A percentile compares a stretch with the other conserved stretches of the same genome.
These are phyloP conservation scores for Tetraodon nigroviridis DNA, from an alignment of 2,113 vertebrate genomes.

Conservation along the genomic window DNA sequence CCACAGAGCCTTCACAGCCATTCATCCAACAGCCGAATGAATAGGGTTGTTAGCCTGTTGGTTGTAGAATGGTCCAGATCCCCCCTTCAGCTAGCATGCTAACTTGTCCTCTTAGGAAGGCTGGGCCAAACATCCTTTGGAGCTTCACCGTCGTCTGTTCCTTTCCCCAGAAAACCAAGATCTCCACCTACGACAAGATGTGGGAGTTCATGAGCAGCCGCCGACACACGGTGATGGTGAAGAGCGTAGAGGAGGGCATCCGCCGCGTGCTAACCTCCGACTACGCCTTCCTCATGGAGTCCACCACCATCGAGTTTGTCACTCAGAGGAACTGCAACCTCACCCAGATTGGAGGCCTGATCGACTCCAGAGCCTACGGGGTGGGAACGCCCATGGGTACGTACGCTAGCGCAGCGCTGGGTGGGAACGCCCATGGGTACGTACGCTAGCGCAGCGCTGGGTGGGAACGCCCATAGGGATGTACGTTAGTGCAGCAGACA, in stretches of 20 bases:
- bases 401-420: constrained; percentile 74
- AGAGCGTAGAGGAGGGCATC: constrained; percentile 94
- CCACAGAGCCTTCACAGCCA: too few species aligned
- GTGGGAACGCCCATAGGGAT: constrained; percentile 97
- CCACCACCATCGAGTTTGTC: constrained; percentile 95
- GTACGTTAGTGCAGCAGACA: constrained; percentile 59
- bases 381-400: constrained; percentile 97
- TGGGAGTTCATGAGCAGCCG: constrained; percentile 99
- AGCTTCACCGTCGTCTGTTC: too few species aligned
- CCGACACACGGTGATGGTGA: constrained; percentile 93
- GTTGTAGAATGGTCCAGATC: too few species aligned
- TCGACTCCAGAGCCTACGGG: constrained; percentile 95
- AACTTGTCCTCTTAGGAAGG: too few species aligned
- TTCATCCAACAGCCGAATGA: too few species aligned
- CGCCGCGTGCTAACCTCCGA: constrained; percentile 94
- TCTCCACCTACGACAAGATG: constrained; percentile 98
- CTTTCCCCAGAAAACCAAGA: constrained; percentile 93
- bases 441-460: constrained; percentile 70
- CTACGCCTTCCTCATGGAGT: constrained; percentile 98
- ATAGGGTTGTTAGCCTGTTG: too few species aligned
- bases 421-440: constrained; percentile 97
- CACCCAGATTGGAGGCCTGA: constrained; percentile 95
- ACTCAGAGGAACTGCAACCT: constrained; percentile 98
- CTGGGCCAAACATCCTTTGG: too few species aligned
- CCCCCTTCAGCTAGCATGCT: too few species aligned